Conservation (phyloP, 1,140 invertebrate species). For the Camponotus vicinus region DNA sequence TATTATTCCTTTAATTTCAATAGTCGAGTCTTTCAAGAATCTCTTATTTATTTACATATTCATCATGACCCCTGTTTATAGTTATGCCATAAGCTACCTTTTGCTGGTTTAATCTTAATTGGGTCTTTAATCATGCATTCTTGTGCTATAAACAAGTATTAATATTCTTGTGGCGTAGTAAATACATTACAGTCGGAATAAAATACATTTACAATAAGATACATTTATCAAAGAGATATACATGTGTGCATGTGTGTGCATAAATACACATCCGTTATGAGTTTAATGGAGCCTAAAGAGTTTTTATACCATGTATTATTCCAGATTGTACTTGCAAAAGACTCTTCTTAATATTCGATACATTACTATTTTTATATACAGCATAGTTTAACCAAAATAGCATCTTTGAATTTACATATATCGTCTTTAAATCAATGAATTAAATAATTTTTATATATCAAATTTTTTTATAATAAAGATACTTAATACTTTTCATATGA, state of each 20-base stretch:
- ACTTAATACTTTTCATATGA: constrained; percentile 23
- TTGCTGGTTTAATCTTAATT: not conserved
- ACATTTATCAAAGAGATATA: not conserved
- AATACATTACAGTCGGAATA: not conserved
- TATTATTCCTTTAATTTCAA: not conserved
- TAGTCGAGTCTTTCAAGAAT: not conserved
- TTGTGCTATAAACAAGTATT: not conserved
- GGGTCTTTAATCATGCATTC: not conserved
- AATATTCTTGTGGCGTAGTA: not conserved
- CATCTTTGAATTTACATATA: not conserved
- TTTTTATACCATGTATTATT: not conserved
- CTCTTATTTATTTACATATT: constrained; percentile 5
- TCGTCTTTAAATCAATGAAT: not conserved
- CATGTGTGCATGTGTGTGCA: not conserved
- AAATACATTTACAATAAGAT: not conserved
- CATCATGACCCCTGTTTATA: not conserved
- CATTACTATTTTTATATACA: not conserved
- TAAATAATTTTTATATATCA: not conserved
- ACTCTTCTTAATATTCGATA: not conserved
- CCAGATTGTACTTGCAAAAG: not conserved
- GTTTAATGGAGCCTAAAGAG: not conserved
- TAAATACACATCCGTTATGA: not conserved
- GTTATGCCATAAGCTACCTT: not conserved
- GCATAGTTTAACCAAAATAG: not conserved
- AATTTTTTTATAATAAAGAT: not conserved